Conservation (phyloP, 2,888 invertebrate genomes). For the Erannis defoliaria region DNA sequence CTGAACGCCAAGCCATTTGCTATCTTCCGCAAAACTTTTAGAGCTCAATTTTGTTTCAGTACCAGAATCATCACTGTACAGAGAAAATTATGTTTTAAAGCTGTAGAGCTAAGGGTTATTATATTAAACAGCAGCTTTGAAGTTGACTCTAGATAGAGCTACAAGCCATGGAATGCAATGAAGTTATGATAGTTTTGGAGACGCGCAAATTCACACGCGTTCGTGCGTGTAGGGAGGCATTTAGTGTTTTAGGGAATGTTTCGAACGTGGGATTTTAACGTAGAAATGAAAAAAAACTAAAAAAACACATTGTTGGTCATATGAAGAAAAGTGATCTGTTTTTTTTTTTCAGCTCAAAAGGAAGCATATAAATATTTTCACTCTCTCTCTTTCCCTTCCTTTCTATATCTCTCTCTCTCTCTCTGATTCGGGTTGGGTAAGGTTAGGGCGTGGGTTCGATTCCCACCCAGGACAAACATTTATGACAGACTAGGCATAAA, state of each 20-base stretch:
- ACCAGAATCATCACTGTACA: neutral
- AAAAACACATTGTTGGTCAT: too few species aligned
- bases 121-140: neutral
- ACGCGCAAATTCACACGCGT: conserved; percentile 14
- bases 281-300: too few species aligned
- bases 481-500: neutral
- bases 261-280: neutral
- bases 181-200: conserved; percentile 11
- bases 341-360: too few species aligned
- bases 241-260: conserved; percentile 7
- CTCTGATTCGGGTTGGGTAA: too few species aligned
- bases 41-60: conserved; percentile 3
- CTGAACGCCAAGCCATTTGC: neutral
- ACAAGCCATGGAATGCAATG: conserved; percentile 29
- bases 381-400: too few species aligned
- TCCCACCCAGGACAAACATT: too few species aligned
- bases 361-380: too few species aligned
- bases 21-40: neutral
- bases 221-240: conserved; percentile 7
- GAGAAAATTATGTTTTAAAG: neutral
- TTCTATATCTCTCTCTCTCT: too few species aligned
- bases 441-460: too few species aligned
- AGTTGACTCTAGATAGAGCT: conserved; percentile 11
- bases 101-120: neutral
- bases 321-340: too few species aligned